Percentiles rank a stretch among this genome's conserved stretches.
These are phyloP conservation scores for Synchiropus splendidus DNA, from an alignment of 2,113 vertebrate genomes.

Conservation along the genomic window DNA sequence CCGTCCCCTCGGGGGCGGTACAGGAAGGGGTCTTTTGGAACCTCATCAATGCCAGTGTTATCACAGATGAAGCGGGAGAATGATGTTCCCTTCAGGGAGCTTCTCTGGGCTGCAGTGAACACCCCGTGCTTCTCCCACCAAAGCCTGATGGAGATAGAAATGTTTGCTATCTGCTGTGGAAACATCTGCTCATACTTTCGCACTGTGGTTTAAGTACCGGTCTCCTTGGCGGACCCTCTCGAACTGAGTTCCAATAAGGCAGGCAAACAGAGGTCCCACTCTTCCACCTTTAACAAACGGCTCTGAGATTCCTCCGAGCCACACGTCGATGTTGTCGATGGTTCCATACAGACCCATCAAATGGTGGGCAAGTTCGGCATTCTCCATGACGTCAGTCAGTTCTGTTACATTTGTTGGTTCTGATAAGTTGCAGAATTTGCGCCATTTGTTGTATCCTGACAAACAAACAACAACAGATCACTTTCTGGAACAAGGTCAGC, in stretches of 20 bases:
- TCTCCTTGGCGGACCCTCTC: conserved; percentile 49
- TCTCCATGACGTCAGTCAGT: conserved; percentile 44
- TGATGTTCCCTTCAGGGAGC: conserved; percentile 28
- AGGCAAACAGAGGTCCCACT: conserved; percentile 69
- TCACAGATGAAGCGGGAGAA: conserved; percentile 65
- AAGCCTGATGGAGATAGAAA: conserved; percentile 39
- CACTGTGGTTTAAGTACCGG: conserved; percentile 20
- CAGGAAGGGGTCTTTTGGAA: conserved; percentile 50
- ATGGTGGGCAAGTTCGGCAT: conserved; percentile 23
- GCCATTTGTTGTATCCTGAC: conserved; percentile 64
- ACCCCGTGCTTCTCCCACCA: conserved; percentile 63
- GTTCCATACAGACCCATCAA: conserved; percentile 52
- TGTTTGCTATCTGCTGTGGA: not conserved
- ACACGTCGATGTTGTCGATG: conserved; percentile 60
- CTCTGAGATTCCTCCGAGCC: conserved; percentile 60
- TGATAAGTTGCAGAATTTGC: conserved; percentile 53
- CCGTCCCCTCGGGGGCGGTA: conserved; percentile 23
- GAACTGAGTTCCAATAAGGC: conserved; percentile 58
- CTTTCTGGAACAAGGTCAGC: too few relatives aligned
- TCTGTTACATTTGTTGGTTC: conserved; percentile 16
- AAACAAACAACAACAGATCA: not conserved
- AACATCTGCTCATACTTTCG: not conserved
- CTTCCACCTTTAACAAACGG: conserved; percentile 57
- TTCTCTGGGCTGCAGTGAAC: conserved; percentile 53
- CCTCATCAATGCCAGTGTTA: conserved; percentile 60